phyloP scores from a whole-genome alignment of 1,140 invertebrate genomes.

The Conopomorpha cramerella region DNA sequence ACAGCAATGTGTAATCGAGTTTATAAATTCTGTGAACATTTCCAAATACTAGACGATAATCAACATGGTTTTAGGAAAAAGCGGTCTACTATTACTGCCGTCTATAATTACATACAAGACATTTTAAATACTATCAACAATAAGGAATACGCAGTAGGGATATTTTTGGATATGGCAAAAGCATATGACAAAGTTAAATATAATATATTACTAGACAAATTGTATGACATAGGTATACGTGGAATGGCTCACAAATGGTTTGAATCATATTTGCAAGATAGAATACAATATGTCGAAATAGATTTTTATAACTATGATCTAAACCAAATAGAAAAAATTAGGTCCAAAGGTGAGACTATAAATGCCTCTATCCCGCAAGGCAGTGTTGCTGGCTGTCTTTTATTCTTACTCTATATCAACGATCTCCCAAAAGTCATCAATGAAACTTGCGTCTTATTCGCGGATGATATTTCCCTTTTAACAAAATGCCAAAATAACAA shows the following conservation, averaged over 20 bases:
- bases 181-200: slow-evolving; percentile 1
- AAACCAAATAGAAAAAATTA: not conserved
- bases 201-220: not conserved
- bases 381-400: not conserved
- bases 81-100: not conserved
- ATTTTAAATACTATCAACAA: slow-evolving; percentile 1
- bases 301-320: not conserved
- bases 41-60: slow-evolving; percentile 3
- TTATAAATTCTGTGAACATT: slow-evolving; percentile 4
- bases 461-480: not conserved
- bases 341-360: not conserved
- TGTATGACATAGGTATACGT: slow-evolving; percentile 1
- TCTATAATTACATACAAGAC: slow-evolving; percentile 4
- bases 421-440: not conserved
- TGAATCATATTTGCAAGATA: not conserved
- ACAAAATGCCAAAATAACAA: not conserved
- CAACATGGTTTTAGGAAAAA: slow-evolving; percentile 2
- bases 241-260: slow-evolving; percentile 1
- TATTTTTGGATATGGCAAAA: slow-evolving; percentile 1
- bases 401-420: not conserved
- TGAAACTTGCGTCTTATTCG: not conserved
- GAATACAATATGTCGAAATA: slow-evolving; percentile 1
- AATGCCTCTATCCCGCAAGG: not conserved
- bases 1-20: slow-evolving; percentile 1
- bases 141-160: slow-evolving; percentile 1